Evolutionary conservation across 1,140 invertebrate species (phyloP), one percentile per base, ranked within the genome.

Genomic region (Zaprionus nigranus): DNA sequence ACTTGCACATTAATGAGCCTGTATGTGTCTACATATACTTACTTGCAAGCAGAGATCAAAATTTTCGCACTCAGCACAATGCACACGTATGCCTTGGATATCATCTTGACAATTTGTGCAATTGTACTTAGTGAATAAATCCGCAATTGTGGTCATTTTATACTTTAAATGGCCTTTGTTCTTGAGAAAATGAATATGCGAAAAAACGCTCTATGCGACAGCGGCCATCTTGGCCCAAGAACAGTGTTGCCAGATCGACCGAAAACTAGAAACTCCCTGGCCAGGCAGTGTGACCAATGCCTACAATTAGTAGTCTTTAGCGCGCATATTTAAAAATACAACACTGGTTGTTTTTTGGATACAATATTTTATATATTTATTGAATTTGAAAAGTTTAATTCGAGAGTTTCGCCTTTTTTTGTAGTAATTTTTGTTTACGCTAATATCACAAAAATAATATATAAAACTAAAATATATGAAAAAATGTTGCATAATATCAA

Each of bases 81-180:
- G 96, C 51, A 98, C 96, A 79, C 97, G 94, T 62, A 98, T 94
- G 54, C 97, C 97, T 75, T 95, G 94, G 69, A 98, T 97, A 93
- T 98, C 96, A 93, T 97, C 96, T 93, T 98, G 97, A 93, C 98
- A 99, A 94, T 98, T 97, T 78, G 96, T 97, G 93, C 98, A 99
- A 92, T 94, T 95, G 93, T 97, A 96, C 93, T 96, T 97, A 17
- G 95, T 95, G 92, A 97, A 97, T 73, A 97, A 92, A 59, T 92
- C 91, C 54, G 86, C 82, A 62, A 92, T 91, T 28, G 79, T 90
- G 20, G 78, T 87, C 87, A 92, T 92, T 87, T 71, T 68, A 38
- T 34, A 63, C 65, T 56, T 62, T 43, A 63, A 66, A 67, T 58
- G 13, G 28, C 76, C 57, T 40, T 57, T 71, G 78, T 79, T 84